phyloP scores from a whole-genome alignment of 2,113 vertebrate species.

The Craseonycteris thonglongyai region DNA sequence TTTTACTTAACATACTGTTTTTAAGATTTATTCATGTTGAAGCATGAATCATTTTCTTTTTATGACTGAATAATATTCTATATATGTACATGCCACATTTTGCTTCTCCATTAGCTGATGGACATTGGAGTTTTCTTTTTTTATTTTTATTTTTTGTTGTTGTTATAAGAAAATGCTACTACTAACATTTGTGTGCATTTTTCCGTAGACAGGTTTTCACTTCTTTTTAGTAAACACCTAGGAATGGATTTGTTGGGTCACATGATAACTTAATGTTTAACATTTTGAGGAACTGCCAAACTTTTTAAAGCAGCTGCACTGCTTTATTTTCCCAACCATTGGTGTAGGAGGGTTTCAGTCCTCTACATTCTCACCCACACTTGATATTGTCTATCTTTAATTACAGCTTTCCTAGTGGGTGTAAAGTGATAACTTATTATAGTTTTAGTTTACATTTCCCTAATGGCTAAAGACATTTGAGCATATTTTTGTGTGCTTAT shows the following conservation, averaged over 20 bases:
- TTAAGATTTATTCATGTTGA: neutral
- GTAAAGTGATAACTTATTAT: neutral
- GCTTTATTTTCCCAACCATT: neutral
- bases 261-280: neutral
- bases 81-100: neutral
- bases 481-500: conserved; percentile 26
- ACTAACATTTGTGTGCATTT: neutral
- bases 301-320: neutral
- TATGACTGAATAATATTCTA: neutral
- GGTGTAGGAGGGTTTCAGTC: neutral
- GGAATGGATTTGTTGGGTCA: neutral
- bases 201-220: neutral
- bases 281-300: neutral
- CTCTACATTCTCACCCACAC: neutral
- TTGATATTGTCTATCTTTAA: neutral
- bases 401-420: neutral
- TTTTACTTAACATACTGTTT: neutral
- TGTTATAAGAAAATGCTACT: neutral
- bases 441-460: conserved; percentile 6
- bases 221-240: neutral
- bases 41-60: neutral
- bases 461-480: neutral
- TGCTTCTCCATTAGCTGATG: neutral
- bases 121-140: neutral
- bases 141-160: neutral